These are phyloP conservation scores for Thereva unica DNA, from an alignment of 2,888 invertebrate species.

Conservation along the genomic window DNA sequence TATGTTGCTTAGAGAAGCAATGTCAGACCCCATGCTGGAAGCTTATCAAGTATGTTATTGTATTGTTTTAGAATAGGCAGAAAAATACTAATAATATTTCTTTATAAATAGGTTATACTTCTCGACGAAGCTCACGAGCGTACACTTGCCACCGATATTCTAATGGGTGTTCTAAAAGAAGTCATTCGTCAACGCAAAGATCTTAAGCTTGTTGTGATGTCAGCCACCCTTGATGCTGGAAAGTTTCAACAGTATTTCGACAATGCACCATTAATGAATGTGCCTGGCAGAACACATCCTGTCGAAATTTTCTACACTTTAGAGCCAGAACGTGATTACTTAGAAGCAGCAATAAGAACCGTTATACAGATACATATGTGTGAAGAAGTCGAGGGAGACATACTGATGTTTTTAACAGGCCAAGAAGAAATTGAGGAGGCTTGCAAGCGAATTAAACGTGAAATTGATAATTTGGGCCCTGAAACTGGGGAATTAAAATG, in stretches of 20 bases:
- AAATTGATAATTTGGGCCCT: conserved; percentile 93
- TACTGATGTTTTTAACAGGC: conserved; percentile 87
- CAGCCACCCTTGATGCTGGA: conserved; percentile 97
- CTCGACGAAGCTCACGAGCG: conserved; percentile 99
- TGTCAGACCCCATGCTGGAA: conserved; percentile 98
- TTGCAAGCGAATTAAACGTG: conserved; percentile 94
- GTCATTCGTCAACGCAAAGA: conserved; percentile 84
- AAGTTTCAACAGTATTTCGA: conserved; percentile 99
- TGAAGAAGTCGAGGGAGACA: conserved; percentile 89
- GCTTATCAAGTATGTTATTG: conserved; percentile 83
- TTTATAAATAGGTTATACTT: conserved; percentile 58
- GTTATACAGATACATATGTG: conserved; percentile 95
- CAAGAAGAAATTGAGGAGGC: conserved; percentile 98
- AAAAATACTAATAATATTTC: neutral
- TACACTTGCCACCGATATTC: conserved; percentile 95
- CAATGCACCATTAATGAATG: conserved; percentile 97
- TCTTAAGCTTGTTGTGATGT: conserved; percentile 98
- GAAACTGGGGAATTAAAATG: conserved; percentile 97
- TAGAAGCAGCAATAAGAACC: conserved; percentile 98
- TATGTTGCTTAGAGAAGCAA: conserved; percentile 98
- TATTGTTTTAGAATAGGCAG: neutral
- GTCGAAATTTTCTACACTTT: conserved; percentile 99
- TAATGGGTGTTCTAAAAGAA: conserved; percentile 98
- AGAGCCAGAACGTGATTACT: conserved; percentile 95
- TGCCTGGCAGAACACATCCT: conserved; percentile 94